Evolutionary conservation across 2,797 vertebrate species (phyloP), one percentile per base, ranked within the genome.

Genomic region (Notoglanidium macrostoma): DNA sequence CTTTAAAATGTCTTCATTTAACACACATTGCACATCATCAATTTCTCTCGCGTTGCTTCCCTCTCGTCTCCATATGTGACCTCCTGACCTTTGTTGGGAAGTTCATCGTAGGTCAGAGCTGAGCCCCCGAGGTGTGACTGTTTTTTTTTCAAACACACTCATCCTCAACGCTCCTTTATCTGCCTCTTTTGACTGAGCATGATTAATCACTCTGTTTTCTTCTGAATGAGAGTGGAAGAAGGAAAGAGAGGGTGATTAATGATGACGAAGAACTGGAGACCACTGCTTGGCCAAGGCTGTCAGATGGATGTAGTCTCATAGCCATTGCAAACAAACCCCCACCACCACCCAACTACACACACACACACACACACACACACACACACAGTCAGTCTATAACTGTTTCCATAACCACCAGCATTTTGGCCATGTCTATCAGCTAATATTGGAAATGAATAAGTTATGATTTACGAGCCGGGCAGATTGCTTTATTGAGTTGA

Each of bases 211-310:
- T 63, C 65, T 89, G 76, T 87, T 93, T 93, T 88, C 89, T 91
- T 91, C 87, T 40, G 68, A 94, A 94, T 93, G 90, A 89, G 83
- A 83, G 44, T 77, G 92, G 86, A 77, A 89, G 65, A 88, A 85
- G 89, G 90, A 91, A 93, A 29, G 55, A 49, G 80, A 14, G 54
- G n/a, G 73, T 84, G 85, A 90, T 86, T 85, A 88, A 94, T 94
- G 92, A 94, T 94, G 92, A 94, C 92, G 89, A 95, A 93, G 91
- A 93, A 86, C 91, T 77, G 65, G 87, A 93, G 91, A 93, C 92
- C 89, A 84, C 92, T 92, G 90, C 91, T 89, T 92, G 93, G 93
- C 91, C 92, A 92, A 92, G 79, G 44, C 78, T 90, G 81, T 84
- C 79, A 84, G 84, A 89, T 70, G 78, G 67, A 91, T 91, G 92